Evolutionary conservation across 2,113 vertebrate genomes (phyloP).

Genomic region (Propithecus coquereli): DNA sequence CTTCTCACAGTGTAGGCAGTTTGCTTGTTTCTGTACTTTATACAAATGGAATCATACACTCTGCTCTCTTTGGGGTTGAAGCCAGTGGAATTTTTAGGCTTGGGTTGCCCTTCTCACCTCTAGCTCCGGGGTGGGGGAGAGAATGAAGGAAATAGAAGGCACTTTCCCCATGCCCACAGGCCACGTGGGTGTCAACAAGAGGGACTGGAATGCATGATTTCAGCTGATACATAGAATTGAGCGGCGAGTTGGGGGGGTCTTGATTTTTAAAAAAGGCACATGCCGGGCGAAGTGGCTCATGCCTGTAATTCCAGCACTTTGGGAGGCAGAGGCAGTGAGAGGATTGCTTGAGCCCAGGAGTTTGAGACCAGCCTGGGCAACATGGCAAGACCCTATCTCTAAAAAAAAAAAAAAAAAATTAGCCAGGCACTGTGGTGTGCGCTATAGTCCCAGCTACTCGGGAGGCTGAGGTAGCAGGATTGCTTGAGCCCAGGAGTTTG

Average conservation of each 20-base stretch:
- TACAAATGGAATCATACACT: background rate
- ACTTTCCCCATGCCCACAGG: background rate
- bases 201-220: background rate
- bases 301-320: no score
- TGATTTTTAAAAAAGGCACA: background rate
- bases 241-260: rapidly evolving
- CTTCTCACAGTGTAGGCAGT: background rate
- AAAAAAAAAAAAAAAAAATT: no score
- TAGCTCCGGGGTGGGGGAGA: background rate
- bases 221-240: background rate
- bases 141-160: background rate
- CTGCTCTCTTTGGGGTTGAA: background rate
- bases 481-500: no score
- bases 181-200: background rate
- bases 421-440: no score
- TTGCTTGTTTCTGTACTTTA: background rate
- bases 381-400: no score
- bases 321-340: no score
- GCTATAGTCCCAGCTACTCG: no score
- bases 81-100: background rate
- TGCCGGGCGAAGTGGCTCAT: no score
- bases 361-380: no score
- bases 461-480: no score
- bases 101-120: background rate
- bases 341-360: no score